phyloP scores from a whole-genome alignment of 2,797 vertebrate species.

The Gallinago solitaria region DNA sequence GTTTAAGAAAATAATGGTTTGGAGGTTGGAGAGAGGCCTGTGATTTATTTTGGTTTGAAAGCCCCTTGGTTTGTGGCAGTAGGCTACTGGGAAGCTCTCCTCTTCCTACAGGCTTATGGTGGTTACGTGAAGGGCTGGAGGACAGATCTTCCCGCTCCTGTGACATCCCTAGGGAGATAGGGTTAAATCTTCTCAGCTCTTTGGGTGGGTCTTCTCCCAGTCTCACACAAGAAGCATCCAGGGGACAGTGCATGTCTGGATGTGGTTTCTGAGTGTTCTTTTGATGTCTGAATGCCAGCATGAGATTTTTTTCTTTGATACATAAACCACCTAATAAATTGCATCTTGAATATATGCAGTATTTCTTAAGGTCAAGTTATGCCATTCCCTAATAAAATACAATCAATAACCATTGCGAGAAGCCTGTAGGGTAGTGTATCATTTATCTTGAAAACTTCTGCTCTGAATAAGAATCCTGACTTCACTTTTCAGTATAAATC shows the following conservation, averaged over 20 bases:
- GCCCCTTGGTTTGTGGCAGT: not conserved
- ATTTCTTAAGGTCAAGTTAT: slow-evolving; percentile 59
- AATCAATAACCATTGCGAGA: slow-evolving; percentile 23
- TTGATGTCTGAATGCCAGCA: not conserved
- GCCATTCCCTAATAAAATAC: slow-evolving; percentile 23
- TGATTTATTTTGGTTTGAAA: slow-evolving; percentile 17
- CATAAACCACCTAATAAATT: slow-evolving; percentile 26
- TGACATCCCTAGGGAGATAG: not conserved
- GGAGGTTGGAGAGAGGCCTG: slow-evolving; percentile 2
- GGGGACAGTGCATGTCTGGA: not conserved
- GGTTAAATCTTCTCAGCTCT: not conserved
- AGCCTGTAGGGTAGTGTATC: not conserved
- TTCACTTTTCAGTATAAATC: slow-evolving; percentile 47
- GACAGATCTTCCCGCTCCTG: not conserved
- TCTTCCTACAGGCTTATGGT: rapidly evolving
- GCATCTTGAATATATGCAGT: not conserved
- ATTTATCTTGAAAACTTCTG: slow-evolving; percentile 48
- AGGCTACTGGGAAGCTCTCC: not conserved
- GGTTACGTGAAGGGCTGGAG: not conserved
- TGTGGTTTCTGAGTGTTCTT: not conserved
- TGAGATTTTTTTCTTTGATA: not conserved
- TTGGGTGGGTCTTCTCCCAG: not conserved
- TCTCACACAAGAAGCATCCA: not conserved
- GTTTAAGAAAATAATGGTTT: slow-evolving; percentile 55
- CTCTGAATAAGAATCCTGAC: slow-evolving; percentile 45